These are phyloP conservation scores for Spea hammondii DNA, from an alignment of 2,797 vertebrate species.

Conservation along the genomic window DNA sequence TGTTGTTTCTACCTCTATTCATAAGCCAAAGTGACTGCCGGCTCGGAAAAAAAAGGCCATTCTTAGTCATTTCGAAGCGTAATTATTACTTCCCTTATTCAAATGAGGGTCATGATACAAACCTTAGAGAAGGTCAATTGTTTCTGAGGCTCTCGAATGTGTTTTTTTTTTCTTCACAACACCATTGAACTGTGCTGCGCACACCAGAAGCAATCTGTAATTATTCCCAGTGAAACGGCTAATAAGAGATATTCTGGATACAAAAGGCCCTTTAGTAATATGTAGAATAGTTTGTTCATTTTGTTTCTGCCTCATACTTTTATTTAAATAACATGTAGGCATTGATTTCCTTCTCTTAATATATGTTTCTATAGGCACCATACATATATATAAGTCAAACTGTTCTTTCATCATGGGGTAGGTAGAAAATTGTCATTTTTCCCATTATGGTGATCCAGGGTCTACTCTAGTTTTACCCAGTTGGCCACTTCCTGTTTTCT, in stretches of 20 bases:
- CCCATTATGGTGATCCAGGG: too few species aligned
- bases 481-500: too few species aligned
- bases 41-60: slow-evolving; percentile 37
- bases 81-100: slow-evolving; percentile 34
- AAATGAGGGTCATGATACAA: slow-evolving; percentile 39
- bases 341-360: neutral
- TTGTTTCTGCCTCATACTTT: neutral
- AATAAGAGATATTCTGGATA: slow-evolving; percentile 41
- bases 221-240: slow-evolving; percentile 45
- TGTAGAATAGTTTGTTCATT: slow-evolving; percentile 6
- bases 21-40: slow-evolving; percentile 56
- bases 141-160: slow-evolving; percentile 17
- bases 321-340: neutral
- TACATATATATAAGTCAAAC: too few species aligned
- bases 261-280: slow-evolving; percentile 36
- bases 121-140: slow-evolving; percentile 41
- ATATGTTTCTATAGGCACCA: too few species aligned
- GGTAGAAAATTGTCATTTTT: too few species aligned
- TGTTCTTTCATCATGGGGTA: too few species aligned
- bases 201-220: slow-evolving; percentile 43
- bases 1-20: slow-evolving; percentile 56
- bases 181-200: slow-evolving; percentile 35
- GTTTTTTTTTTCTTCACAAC: neutral
- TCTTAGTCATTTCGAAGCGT: neutral
- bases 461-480: too few species aligned